Evolutionary conservation across 2,113 vertebrate species (phyloP).

Genomic region (Aspidoscelis tigris): DNA sequence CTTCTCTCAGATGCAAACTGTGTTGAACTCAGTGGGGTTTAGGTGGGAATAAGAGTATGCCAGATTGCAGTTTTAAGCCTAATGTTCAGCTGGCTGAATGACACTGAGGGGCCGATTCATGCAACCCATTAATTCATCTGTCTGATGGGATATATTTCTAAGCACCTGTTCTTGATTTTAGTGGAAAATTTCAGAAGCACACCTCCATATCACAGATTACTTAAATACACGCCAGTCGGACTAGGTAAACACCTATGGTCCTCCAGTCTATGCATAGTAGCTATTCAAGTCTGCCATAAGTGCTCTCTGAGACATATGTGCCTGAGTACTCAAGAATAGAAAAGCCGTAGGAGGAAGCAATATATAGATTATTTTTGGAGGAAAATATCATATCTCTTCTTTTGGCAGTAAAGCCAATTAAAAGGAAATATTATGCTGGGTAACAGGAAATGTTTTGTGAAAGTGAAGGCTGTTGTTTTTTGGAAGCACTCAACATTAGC

Average conservation of each 20-base stretch:
- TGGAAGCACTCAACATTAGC: background rate
- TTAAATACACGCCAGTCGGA: background rate
- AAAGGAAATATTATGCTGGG: background rate
- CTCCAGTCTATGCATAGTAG: background rate
- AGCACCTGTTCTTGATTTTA: background rate
- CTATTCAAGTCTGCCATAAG: background rate
- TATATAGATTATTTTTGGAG: background rate
- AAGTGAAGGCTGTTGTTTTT: background rate
- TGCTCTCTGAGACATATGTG: background rate
- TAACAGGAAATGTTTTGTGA: constrained; percentile 20
- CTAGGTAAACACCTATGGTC: background rate
- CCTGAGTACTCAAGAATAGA: background rate
- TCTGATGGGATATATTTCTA: no score
- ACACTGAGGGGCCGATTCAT: background rate
- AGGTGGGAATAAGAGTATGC: background rate
- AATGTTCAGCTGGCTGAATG: background rate
- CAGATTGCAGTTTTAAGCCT: background rate
- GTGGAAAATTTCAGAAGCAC: background rate
- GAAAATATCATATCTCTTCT: background rate
- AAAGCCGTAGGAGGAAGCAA: background rate
- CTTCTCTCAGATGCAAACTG: background rate
- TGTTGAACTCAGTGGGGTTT: background rate
- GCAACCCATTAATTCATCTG: no score
- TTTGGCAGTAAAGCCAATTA: background rate
- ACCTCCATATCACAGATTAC: background rate